A percentile compares a stretch with the other conserved stretches of the same genome.
phyloP scores from a whole-genome alignment of 2,888 invertebrate species.

The Ormyrus thymus region DNA sequence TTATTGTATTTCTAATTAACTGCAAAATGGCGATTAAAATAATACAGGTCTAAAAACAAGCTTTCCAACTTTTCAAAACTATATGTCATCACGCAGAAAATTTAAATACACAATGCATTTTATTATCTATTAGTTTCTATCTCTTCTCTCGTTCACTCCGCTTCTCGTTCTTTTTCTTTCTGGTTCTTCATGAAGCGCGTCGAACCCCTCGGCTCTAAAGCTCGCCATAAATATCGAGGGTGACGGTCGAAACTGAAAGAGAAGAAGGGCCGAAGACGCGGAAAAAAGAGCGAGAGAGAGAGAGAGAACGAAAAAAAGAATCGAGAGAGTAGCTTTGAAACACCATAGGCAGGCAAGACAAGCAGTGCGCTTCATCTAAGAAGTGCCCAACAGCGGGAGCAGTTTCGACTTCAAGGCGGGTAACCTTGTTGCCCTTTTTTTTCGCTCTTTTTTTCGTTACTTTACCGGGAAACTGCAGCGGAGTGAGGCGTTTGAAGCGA shows the following conservation, averaged over 20 bases:
- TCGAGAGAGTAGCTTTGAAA: slow-evolving; percentile 31
- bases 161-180: slow-evolving; percentile 55
- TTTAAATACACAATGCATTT: slow-evolving; percentile 24
- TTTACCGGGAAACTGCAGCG: slow-evolving; percentile 16
- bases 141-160: slow-evolving; percentile 42
- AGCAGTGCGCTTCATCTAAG: slow-evolving; percentile 16
- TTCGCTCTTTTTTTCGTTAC: slow-evolving; percentile 17
- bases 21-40: too few species aligned
- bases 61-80: neutral
- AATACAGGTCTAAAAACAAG: too few species aligned
- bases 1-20: too few species aligned
- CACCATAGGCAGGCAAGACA: slow-evolving; percentile 9
- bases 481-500: slow-evolving; percentile 26
- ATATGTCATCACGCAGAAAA: neutral
- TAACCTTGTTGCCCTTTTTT: slow-evolving; percentile 5
- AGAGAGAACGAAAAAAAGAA: slow-evolving; percentile 16
- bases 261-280: slow-evolving; percentile 44
- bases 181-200: slow-evolving; percentile 34
- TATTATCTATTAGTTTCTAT: slow-evolving; percentile 41
- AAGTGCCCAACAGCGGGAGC: neutral
- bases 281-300: slow-evolving; percentile 33
- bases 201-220: slow-evolving; percentile 61
- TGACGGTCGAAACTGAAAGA: slow-evolving; percentile 60
- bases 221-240: slow-evolving; percentile 73
- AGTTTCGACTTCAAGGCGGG: slow-evolving; percentile 7